phyloP scores from a whole-genome alignment of 1,140 invertebrate species.

The Papilio helenus region DNA sequence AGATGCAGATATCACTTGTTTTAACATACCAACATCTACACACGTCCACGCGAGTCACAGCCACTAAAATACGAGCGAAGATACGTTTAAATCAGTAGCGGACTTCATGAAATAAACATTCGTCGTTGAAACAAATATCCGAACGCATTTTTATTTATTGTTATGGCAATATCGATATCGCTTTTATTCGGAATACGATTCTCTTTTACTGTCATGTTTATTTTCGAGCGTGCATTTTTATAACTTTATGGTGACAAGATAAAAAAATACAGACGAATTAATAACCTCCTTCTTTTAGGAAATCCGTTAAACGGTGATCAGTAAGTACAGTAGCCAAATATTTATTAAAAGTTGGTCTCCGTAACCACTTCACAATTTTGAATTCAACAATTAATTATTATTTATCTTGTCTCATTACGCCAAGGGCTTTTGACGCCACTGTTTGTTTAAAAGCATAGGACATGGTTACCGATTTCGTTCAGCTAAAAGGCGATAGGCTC shows the following conservation, averaged over 20 bases:
- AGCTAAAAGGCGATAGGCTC: conserved; percentile 1
- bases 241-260: background rate
- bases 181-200: conserved; percentile 10
- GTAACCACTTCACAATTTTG: no score
- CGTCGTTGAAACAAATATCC: conserved; percentile 17
- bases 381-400: background rate
- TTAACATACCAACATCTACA: conserved; percentile 30
- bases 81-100: conserved; percentile 33
- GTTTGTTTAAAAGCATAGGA: background rate
- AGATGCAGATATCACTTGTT: conserved; percentile 21
- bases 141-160: conserved; percentile 34
- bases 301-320: no score
- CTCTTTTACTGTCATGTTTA: background rate
- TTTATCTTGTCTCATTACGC: background rate
- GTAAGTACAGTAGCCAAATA: background rate
- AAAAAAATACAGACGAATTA: background rate
- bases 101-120: conserved; percentile 34
- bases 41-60: conserved; percentile 25
- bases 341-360: background rate
- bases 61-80: background rate
- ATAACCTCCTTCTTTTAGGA: no score
- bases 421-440: background rate
- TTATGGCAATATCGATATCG: conserved; percentile 18
- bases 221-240: background rate
- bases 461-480: background rate